phyloP scores from a whole-genome alignment of 1,140 invertebrate genomes.

The Apis florea region DNA sequence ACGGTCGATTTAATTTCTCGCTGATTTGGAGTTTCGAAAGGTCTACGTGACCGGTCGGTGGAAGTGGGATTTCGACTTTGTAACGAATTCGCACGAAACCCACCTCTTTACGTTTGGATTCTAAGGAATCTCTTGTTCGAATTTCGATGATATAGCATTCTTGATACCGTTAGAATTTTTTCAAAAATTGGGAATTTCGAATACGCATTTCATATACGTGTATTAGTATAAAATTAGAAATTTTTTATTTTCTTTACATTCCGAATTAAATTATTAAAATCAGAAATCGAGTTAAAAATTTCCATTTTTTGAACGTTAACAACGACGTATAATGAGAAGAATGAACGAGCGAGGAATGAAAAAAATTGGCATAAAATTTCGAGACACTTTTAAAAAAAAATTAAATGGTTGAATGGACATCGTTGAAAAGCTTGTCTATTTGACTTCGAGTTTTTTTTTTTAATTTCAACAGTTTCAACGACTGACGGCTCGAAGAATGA shows the following conservation, averaged over 20 bases:
- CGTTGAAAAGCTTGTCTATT: not conserved
- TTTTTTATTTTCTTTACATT: too few species aligned
- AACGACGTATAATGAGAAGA: too few species aligned
- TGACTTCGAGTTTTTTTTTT: not conserved
- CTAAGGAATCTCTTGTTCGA: not conserved
- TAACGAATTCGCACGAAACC: conserved; percentile 20
- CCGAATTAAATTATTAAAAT: too few species aligned
- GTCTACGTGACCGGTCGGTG: conserved; percentile 34
- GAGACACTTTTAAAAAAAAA: not conserved
- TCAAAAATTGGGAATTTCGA: too few species aligned
- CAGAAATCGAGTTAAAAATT: too few species aligned
- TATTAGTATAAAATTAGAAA: too few species aligned
- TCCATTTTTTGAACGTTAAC: too few species aligned
- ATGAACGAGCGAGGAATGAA: too few species aligned
- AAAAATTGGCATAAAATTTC: too few species aligned
- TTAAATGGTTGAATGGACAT: not conserved
- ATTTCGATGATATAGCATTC: not conserved
- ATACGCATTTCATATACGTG: too few species aligned
- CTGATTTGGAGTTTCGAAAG: conserved; percentile 60
- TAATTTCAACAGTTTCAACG: conserved; percentile 1
- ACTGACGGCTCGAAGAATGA: not conserved
- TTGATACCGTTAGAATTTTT: not conserved
- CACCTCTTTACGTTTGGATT: not conserved
- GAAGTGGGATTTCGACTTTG: conserved; percentile 16
- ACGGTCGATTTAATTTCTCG: conserved; percentile 66